These are phyloP conservation scores for Teleiodes luculella DNA, from an alignment of 2,888 invertebrate genomes.

Conservation along the genomic window DNA sequence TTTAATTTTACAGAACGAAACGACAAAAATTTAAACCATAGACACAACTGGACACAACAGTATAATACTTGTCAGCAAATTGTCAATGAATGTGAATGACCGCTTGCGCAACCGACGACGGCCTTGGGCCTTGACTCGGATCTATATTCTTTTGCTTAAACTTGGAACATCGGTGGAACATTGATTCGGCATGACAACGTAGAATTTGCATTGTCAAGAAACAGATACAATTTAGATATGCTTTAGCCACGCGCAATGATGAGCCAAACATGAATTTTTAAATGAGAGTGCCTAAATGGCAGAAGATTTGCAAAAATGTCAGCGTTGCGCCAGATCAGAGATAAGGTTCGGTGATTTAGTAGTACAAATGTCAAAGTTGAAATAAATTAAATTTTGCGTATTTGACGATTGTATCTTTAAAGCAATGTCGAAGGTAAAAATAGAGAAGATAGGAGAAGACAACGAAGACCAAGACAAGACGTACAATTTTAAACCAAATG, in stretches of 20 bases:
- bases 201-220: background rate
- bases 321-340: background rate
- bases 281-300: background rate
- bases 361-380: background rate
- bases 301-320: background rate
- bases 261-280: background rate
- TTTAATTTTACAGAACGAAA: too few relatives aligned
- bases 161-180: background rate
- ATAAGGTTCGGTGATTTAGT: background rate
- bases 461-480: too few relatives aligned
- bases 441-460: too few relatives aligned
- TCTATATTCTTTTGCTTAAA: constrained; percentile 9
- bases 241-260: background rate
- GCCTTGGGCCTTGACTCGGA: constrained; percentile 19
- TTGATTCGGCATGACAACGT: background rate
- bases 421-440: too few relatives aligned
- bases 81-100: constrained; percentile 17
- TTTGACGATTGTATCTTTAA: too few relatives aligned
- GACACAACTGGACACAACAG: background rate
- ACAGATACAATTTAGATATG: background rate
- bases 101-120: constrained; percentile 13
- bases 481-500: too few relatives aligned
- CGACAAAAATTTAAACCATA: background rate
- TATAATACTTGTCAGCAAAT: background rate
- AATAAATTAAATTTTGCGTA: too few relatives aligned